Conservation (phyloP, 2,888 invertebrate genomes). For the Micropterix aruncella region DNA sequence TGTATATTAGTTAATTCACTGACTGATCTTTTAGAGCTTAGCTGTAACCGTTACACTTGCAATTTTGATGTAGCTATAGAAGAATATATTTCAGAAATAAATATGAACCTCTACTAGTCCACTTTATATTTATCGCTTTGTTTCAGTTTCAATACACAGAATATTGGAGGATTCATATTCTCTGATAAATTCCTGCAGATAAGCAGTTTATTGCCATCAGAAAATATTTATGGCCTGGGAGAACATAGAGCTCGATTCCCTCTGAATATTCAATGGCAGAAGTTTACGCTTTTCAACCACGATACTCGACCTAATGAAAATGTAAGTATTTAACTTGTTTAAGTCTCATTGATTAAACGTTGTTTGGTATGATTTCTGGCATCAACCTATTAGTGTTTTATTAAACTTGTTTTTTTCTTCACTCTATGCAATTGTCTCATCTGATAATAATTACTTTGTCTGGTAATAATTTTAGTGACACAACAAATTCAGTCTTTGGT, state of each 20-base stretch:
- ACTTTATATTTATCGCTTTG: too few relatives aligned
- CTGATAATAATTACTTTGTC: too few relatives aligned
- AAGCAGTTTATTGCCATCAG: constrained; percentile 43
- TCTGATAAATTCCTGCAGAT: constrained; percentile 66
- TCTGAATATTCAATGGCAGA: constrained; percentile 51
- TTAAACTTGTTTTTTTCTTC: not conserved
- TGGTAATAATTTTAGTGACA: too few relatives aligned
- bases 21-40: too few relatives aligned
- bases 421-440: not conserved
- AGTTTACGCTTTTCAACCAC: constrained; percentile 53
- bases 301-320: constrained; percentile 51
- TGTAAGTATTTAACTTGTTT: constrained; percentile 25
- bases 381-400: not conserved
- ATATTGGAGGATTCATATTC: constrained; percentile 52
- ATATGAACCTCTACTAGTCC: too few relatives aligned
- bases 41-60: too few relatives aligned
- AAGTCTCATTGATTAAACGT: not conserved
- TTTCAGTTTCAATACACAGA: constrained; percentile 52
- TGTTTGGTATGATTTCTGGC: not conserved
- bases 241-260: constrained; percentile 49
- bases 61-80: too few relatives aligned
- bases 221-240: constrained; percentile 60
- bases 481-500: too few relatives aligned
- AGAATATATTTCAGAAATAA: too few relatives aligned
- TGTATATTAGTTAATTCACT: too few relatives aligned